Evolutionary conservation across 1,140 invertebrate genomes (phyloP), one percentile per base, ranked within the genome.

Genomic region (Drosophila hydei): DNA sequence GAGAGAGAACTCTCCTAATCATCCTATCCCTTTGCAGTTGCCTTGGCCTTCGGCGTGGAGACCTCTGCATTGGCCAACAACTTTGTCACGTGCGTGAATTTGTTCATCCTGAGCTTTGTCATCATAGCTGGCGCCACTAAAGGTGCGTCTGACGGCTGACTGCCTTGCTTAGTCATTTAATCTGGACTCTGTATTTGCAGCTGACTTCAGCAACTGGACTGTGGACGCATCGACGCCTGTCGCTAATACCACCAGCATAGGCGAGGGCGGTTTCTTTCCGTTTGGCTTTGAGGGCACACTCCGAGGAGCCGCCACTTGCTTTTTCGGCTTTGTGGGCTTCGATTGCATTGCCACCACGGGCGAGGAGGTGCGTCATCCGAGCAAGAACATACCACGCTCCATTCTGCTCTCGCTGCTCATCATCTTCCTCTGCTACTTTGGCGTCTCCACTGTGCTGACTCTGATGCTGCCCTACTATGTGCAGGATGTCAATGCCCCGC

Each of bases 321-420:
- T 98, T 92, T 98, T 98, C 88, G 97, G 97, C 4, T 98, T 98
- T 91, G 97, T 98, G 58, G 97, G 97, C 16, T 99, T 98, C 91
- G 97, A 99, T 89, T 97, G 96, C 67, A 98, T 99, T 2, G 90
- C 95, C 0, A 95, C 95, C 0, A 93, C 93, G 0, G 92, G 92
- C 0, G 93, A 96, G 89, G 95, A 96, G 91, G 96, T 96, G 0
- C 94, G 94, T 56, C 96, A 98, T 90, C 97, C 97, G 0, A 96
- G 96, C 68, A 95, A 94, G 78, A 96, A 96, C 45, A 97, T 99
- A 67, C 97, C 98, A 0, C 90, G 96, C 18, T 96, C 97, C 1
- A 98, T 98, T 69, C 93, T 98, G 54, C 92, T 94, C 0, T 96
- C 96, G 47, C 92, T 98, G 63, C 90, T 94, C 12, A 95, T 98